Evolutionary conservation across 23 tunicate species (phyloP).

Genomic region (Corella eumyota): DNA sequence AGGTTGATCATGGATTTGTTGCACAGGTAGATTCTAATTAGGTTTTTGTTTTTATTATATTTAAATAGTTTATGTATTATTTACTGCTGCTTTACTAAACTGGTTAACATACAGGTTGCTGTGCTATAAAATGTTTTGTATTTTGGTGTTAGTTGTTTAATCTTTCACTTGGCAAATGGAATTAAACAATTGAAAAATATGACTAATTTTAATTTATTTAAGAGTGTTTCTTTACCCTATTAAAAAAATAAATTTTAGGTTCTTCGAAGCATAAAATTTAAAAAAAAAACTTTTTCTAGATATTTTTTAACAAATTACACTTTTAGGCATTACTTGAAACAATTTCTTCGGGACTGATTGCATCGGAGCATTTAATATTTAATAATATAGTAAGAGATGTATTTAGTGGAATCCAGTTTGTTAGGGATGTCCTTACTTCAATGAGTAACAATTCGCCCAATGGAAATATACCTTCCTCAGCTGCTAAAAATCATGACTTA

Average conservation of each 20-base stretch:
- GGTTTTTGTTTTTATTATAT: background rate
- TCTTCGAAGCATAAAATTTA: too few relatives aligned
- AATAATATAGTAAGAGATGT: conserved; percentile 71
- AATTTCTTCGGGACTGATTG: conserved; percentile 47
- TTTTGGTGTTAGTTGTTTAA: too few relatives aligned
- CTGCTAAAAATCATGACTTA: conserved; percentile 34
- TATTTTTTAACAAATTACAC: too few relatives aligned
- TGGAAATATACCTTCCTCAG: conserved; percentile 27
- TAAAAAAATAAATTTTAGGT: too few relatives aligned
- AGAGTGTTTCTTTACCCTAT: too few relatives aligned
- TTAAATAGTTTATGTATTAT: background rate
- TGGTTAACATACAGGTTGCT: background rate
- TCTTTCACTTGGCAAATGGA: too few relatives aligned
- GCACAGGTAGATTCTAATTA: conserved; percentile 39
- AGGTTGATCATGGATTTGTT: conserved; percentile 83
- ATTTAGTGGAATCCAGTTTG: conserved; percentile 71
- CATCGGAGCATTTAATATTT: conserved; percentile 36
- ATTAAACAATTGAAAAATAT: too few relatives aligned
- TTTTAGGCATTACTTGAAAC: conserved; percentile 69
- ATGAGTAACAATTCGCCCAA: conserved; percentile 47
- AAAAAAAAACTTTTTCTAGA: too few relatives aligned
- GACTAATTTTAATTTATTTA: too few relatives aligned
- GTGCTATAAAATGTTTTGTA: background rate
- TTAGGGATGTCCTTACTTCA: conserved; percentile 53
- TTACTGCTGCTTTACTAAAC: background rate